Percentiles rank a stretch among this genome's conserved stretches.
These are phyloP conservation scores for Boleophthalmus pectinirostris DNA, from an alignment of 2,113 vertebrate genomes.

Conservation along the genomic window DNA sequence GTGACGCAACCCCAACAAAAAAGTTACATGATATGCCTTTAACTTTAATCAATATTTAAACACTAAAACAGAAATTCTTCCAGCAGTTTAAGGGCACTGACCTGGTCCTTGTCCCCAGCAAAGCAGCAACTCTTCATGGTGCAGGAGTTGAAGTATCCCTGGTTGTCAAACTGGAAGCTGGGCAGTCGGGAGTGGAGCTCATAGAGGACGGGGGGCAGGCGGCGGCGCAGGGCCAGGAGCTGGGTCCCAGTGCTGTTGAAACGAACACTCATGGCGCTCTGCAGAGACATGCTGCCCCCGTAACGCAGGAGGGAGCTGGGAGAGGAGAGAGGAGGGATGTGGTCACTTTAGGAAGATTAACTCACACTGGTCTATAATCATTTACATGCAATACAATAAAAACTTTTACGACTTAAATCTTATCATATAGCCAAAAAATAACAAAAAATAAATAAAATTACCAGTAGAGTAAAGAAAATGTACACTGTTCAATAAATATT, in stretches of 20 bases:
- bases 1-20: no score
- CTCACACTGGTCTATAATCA: no score
- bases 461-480: no score
- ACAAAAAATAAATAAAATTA: no score
- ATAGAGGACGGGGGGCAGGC: slow-evolving; percentile 94
- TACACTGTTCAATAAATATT: no score
- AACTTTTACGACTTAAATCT: no score
- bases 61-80: no score
- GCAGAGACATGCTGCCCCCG: slow-evolving; percentile 93
- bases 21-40: no score
- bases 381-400: no score
- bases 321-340: not conserved
- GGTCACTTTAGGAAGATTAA: no score
- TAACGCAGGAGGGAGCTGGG: slow-evolving; percentile 91
- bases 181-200: slow-evolving; percentile 97
- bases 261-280: slow-evolving; percentile 98
- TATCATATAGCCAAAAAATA: no score
- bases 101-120: slow-evolving; percentile 96
- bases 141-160: slow-evolving; percentile 98
- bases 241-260: slow-evolving; percentile 97
- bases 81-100: slow-evolving; percentile 48
- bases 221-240: slow-evolving; percentile 90
- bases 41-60: no score
- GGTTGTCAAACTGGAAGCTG: slow-evolving; percentile 99
- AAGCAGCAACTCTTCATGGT: slow-evolving; percentile 99